Evolutionary conservation across 2,888 invertebrate species (phyloP), one percentile per base, ranked within the genome.

Genomic region (Physocephala rufipes): DNA sequence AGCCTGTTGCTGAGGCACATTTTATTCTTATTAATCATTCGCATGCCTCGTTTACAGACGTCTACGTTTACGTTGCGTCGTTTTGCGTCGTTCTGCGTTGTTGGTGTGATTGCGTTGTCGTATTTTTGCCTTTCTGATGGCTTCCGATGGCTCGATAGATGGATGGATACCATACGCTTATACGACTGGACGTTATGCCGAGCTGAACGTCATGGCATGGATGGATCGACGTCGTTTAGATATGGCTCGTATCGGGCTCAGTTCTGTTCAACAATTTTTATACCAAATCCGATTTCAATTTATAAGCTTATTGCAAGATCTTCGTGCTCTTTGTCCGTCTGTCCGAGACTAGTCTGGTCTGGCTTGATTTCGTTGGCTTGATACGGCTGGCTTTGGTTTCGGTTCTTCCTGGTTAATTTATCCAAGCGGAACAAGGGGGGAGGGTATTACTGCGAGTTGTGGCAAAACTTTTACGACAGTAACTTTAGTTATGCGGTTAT

Each of bases 221-320:
- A 53, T 19, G 66, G 36, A 47, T 58, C 55, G 51, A 36, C 68
- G 51, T 45, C 24, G 45, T 24, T 45, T 19, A 51, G 51, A 55
- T 45, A 55, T 21, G 21, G 70, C 55, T 16, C 58, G 65, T n/a
- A 51, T 36, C 49, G 65, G 26, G 64, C n/a, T n/a, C n/a, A n/a
- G n/a, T n/a, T 15, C 59, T 66, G 59, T 61, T 47, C 66, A 66
- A 66, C 66, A 71, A 71, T 71, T 71, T 71, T 71, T 61, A 71
- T 71, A 63, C 67, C 71, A 71, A 71, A 71, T 71, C 71, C 67
- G 71, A 71, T 68, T 71, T 71, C 58, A 71, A 71, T 71, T 71
- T 71, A 71, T 71, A 68, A 71, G 71, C 67, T 71, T 51, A 51
- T 71, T 67, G 62, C 71, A 51, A 12, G 51, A 21, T 16, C 55